Conservation (phyloP, 2,888 invertebrate species). For the Torymus auratus region DNA sequence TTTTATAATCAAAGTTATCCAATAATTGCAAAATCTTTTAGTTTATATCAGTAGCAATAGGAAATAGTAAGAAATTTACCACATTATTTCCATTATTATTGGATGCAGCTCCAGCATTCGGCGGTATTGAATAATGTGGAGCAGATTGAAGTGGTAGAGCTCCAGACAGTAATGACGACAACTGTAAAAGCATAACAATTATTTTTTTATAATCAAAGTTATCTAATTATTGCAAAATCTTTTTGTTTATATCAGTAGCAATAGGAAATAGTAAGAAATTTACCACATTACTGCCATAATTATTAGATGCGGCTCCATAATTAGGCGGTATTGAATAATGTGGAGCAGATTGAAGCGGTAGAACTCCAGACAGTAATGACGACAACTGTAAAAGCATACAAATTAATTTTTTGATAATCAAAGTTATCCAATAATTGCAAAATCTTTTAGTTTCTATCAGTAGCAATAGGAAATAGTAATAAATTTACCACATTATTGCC, state of each 20-base stretch:
- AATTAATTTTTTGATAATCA: background rate
- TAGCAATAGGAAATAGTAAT: background rate
- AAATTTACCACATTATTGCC: slow-evolving; percentile 40
- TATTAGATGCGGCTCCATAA: slow-evolving; percentile 18
- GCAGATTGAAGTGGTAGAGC: slow-evolving; percentile 21
- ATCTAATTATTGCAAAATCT: background rate
- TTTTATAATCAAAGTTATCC: no score
- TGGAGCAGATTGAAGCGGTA: slow-evolving; percentile 31
- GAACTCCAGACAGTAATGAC: slow-evolving; percentile 33
- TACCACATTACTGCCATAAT: slow-evolving; percentile 38
- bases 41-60: background rate
- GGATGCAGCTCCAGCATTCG: slow-evolving; percentile 7
- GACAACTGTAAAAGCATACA: slow-evolving; percentile 26
- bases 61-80: slow-evolving; percentile 38
- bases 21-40: background rate
- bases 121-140: slow-evolving; percentile 42
- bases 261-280: slow-evolving; percentile 25
- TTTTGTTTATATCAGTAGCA: background rate
- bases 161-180: slow-evolving; percentile 40
- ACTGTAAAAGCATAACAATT: slow-evolving; percentile 16
- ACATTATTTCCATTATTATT: slow-evolving; percentile 32
- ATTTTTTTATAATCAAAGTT: no score
- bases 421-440: no score
- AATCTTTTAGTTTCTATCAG: background rate
- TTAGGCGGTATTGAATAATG: slow-evolving; percentile 39